Evolutionary conservation across 2,888 invertebrate genomes (phyloP), one percentile per base, ranked within the genome.

Genomic region (Trichopria drosophilae): DNA sequence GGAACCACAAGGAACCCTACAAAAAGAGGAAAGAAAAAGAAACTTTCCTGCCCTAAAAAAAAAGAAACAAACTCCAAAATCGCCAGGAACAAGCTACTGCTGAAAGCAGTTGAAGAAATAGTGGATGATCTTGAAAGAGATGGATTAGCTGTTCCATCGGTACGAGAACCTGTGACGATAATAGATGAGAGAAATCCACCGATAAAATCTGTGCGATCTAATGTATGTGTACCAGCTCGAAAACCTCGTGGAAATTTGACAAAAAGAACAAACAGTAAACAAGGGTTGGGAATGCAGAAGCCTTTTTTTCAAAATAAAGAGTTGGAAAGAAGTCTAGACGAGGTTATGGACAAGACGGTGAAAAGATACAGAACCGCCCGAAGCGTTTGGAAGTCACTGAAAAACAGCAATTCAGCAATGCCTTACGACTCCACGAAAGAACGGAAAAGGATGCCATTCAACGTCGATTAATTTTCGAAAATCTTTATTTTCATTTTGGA

Each of bases 311-410:
- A 43, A 9, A 64, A 60, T 24, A 45, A 49, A 1, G 40, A 43
- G 13, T 4, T 65, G 15, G 58, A 60, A 3, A 55, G 49, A 28
- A 24, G 45, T 4, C 29, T 66, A 18, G 41, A 68, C 51, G 53
- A 60, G 1, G 53, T 58, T 7, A 64, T 67, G 61, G 37, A 35
- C 3, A 41, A 44, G 0, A 58, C 62, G 2, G 20, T 68, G 12
- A 40, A 47, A 10, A 57, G 29, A 44, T 64, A 61, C 26, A 60
- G 55, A 34, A 29, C 28, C 20, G 12, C 37, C 35, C 36, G 29
- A 6, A 18, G 42, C 3, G 37, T 48, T 35, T 64, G 63, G 65
- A 28, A 43, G 6, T n/a, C 13, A 5, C 19, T 42, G 5, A 28
- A 20, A 16, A 15, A 28, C 35, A 32, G 37, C 32, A 10, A 9